Evolutionary conservation across 1,140 invertebrate genomes (phyloP).

Genomic region (Trachymyrmex septentrionalis): DNA sequence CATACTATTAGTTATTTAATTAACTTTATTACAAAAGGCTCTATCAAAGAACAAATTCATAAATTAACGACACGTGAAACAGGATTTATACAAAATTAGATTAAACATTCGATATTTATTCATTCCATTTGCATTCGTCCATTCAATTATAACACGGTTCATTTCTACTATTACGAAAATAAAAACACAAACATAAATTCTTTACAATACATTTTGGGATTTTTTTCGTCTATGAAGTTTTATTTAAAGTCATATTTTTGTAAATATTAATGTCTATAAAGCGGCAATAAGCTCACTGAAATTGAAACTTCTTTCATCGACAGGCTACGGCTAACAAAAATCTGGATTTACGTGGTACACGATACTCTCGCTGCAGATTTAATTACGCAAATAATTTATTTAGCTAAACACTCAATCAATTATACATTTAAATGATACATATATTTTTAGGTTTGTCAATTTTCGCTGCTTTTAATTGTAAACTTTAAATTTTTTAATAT

Average conservation of each 20-base stretch:
- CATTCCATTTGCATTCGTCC: constrained; percentile 44
- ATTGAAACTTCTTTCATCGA: constrained; percentile 29
- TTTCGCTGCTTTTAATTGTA: not conserved
- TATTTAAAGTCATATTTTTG: constrained; percentile 10
- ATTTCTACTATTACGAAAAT: constrained; percentile 41
- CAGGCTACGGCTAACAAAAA: constrained; percentile 30
- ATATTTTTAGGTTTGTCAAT: not conserved
- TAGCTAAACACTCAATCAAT: not conserved
- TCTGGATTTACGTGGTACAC: not conserved
- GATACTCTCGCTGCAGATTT: constrained; percentile 22
- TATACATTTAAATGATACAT: not conserved
- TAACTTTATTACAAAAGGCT: constrained; percentile 6
- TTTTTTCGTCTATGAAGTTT: constrained; percentile 33
- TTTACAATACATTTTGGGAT: constrained; percentile 44
- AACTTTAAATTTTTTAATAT: not conserved
- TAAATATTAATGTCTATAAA: constrained; percentile 50
- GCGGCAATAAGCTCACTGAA: constrained; percentile 60
- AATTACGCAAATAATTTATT: constrained; percentile 25
- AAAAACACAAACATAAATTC: constrained; percentile 33
- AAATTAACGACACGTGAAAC: constrained; percentile 24
- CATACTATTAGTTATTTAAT: constrained; percentile 19
- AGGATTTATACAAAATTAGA: constrained; percentile 24
- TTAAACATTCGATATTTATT: constrained; percentile 59
- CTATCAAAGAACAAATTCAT: not conserved
- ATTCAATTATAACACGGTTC: constrained; percentile 42